Evolutionary conservation across 2,113 vertebrate genomes (phyloP), one percentile per base, ranked within the genome.

Genomic region (Amphiprion percula): DNA sequence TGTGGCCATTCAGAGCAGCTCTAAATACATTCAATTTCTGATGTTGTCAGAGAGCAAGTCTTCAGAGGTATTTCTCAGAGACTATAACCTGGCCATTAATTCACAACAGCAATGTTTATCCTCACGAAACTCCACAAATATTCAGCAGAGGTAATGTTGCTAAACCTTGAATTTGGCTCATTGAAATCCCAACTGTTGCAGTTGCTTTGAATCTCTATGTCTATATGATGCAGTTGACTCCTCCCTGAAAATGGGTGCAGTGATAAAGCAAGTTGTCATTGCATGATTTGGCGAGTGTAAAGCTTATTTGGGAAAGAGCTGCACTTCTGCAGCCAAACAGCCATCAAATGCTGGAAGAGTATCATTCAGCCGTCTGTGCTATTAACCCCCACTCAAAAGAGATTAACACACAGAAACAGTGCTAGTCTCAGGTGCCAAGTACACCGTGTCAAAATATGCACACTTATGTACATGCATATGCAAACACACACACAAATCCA

Each of bases 381-480:
- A 78, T 79, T 90, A 87, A 85, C 74, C 82, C 72, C 62, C 70
- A 61, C 73, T 84, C 65, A 73, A 65, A 79, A 58, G 66, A 80
- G 79, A 92, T 85, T 72, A 70, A 47, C 77, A 69, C 68, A 55
- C 28, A 67, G 61, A 85, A 77, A 50, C 50, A 71, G 54, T 68
- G 23, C 33, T 19, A 19, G 68, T 19, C 6, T 62, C n/a, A 37
- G 60, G 16, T 74, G 74, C 79, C 82, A 85, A 81, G 50, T 77
- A 30, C 59, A 70, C 28, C 2, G 2, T 67, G n/a, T 77, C 49
- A 68, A 55, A 83, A 66, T 76, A 54, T 73, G 63, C 33, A 68
- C 47, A 54, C 54, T 56, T 30, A 67, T 73, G 67, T 17, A 30
- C 53, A 61, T 49, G 24, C 69, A 69, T 63, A 70, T 68, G 52